Base-by-base conservation (phyloP, 2,888 invertebrate species). In the Hecatera dysodea region DNA sequence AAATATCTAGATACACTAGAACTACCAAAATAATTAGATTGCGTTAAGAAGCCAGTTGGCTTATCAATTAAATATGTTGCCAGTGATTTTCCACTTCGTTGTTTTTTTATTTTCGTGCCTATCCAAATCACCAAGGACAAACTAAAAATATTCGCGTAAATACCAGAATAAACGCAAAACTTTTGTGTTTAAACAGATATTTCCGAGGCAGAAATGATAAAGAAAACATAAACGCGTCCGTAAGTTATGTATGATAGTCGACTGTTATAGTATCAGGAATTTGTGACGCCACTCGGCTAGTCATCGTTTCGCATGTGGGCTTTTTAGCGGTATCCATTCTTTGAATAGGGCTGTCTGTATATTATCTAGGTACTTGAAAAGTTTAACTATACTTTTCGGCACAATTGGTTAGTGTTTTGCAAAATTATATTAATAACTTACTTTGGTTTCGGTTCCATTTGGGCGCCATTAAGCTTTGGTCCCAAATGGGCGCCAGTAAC, bases 261-360 rank as follows among this genome's bases (percentile, higher is more conserved):
- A 75, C 72, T 57, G 52, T 82, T 71, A 75, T 75, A 84, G 75
- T 71, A 60, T 71, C 66, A 79, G 64, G 85, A 79, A 85, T 85
- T 70, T 71, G 73, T 64, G 73, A 82, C 83, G 85, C 79, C 36
- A 8, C 73, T n/a, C 6, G 22, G 48, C 19, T 19, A 69, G 53
- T 66, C 78, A 62, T 67, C 53, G 15, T 61, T 55, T 52, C 19
- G 27, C 27, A 48, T 55, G 82, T 78, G 50, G 82, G 27, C 24
- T 42, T 59, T 72, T 78, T 46, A 79, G 82, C 61, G 78, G 29
- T n/a, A 48, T 27, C 62, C 48, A 71, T 70, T 63, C 67, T 81
- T 46, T 22, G 15, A 1, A 36, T 50, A 80, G 76, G 83, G 72
- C 27, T 83, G 66, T 12, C 56, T 46, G 6, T 17, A 0, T 8